Percentiles rank a stretch among this genome's conserved stretches.
Evolutionary conservation across 2,888 invertebrate genomes (phyloP).

Genomic region (Thera britannica): DNA sequence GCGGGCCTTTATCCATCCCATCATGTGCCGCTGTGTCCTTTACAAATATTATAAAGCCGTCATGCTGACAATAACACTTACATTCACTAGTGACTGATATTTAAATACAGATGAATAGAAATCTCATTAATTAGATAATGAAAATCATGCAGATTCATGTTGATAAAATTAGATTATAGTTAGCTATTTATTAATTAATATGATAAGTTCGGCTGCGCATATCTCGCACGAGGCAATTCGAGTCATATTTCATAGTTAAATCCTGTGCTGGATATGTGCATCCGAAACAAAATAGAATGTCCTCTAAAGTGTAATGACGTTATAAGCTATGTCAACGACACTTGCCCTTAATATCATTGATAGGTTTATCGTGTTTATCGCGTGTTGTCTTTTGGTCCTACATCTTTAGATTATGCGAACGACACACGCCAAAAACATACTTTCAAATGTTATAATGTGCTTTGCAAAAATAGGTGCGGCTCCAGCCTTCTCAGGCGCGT

Average conservation of each 20-base stretch:
- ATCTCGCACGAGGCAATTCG: slow-evolving; percentile 46
- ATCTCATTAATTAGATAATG: slow-evolving; percentile 80
- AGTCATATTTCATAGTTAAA: slow-evolving; percentile 36
- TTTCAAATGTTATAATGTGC: slow-evolving; percentile 39
- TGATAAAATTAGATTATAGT: slow-evolving; percentile 73
- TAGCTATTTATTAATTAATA: slow-evolving; percentile 75
- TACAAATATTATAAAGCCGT: slow-evolving; percentile 57
- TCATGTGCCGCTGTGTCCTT: slow-evolving; percentile 17
- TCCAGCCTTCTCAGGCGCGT: slow-evolving; percentile 26
- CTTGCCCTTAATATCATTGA: slow-evolving; percentile 45
- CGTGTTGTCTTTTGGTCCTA: slow-evolving; percentile 44
- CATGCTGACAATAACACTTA: slow-evolving; percentile 43
- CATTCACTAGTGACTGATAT: slow-evolving; percentile 68
- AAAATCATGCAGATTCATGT: slow-evolving; percentile 65
- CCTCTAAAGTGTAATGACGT: slow-evolving; percentile 46
- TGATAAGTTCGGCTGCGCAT: slow-evolving; percentile 53
- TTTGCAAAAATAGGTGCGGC: slow-evolving; percentile 30
- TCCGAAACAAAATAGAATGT: slow-evolving; percentile 29
- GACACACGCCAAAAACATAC: slow-evolving; percentile 42
- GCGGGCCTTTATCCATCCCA: not conserved
- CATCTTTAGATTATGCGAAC: slow-evolving; percentile 28
- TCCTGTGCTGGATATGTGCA: slow-evolving; percentile 39
- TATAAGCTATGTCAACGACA: slow-evolving; percentile 49
- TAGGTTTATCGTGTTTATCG: slow-evolving; percentile 42
- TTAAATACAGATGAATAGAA: slow-evolving; percentile 69